A percentile compares a stretch with the other conserved stretches of the same genome.
These are phyloP conservation scores for Paguma larvata DNA, from an alignment of 2,797 vertebrate species.

Conservation along the genomic window DNA sequence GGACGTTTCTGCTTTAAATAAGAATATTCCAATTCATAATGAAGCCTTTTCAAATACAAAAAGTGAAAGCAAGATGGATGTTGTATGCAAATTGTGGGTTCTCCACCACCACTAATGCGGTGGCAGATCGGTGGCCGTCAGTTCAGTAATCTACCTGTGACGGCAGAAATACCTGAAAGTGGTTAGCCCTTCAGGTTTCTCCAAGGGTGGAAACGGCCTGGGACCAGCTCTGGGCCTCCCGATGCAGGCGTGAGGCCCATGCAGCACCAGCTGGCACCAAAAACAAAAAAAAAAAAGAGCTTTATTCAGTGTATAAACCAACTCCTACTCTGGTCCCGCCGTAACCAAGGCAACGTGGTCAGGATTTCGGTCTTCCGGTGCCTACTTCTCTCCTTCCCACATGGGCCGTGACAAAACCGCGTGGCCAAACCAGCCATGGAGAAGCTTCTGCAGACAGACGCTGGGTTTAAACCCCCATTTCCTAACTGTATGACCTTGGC, in stretches of 20 bases:
- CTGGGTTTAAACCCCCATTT: no score
- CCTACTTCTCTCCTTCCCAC: not conserved
- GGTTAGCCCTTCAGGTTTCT: accelerated
- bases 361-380: not conserved
- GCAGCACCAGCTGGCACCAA: not conserved
- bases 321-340: not conserved
- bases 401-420: accelerated
- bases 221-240: not conserved
- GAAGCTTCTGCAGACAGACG: not conserved
- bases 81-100: accelerated
- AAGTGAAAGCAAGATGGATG: no score
- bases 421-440: not conserved
- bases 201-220: not conserved
- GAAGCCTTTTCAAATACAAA: not conserved
- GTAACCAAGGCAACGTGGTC: not conserved
- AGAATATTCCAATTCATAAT: not conserved
- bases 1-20: not conserved
- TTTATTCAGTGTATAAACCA: not conserved
- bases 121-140: accelerated
- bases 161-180: accelerated
- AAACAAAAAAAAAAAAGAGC: not conserved
- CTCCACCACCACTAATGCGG: accelerated
- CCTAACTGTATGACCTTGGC: not conserved
- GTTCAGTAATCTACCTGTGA: no score
- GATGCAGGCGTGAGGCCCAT: not conserved